Conservation (phyloP, 2,797 vertebrate species). For the Emys orbicularis region DNA sequence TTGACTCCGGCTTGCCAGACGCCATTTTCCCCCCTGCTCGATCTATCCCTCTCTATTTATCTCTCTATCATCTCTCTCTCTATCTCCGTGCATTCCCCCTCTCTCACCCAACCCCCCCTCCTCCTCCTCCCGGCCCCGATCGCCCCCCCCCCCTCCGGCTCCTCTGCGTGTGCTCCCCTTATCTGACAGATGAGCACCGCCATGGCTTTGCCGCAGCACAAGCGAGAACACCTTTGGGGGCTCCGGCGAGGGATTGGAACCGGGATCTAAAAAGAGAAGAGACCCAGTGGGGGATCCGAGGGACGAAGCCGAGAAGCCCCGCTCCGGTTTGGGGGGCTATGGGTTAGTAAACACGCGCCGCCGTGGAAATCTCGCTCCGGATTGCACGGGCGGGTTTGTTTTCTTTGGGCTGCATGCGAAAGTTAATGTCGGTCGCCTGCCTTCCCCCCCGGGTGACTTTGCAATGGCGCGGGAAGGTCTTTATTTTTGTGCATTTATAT, state of each 20-base stretch:
- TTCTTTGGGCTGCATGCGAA: slow-evolving; percentile 63
- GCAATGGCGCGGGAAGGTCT: slow-evolving; percentile 24
- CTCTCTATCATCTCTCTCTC: not conserved
- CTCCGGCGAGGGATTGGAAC: slow-evolving; percentile 65
- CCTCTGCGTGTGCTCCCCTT: slow-evolving; percentile 63
- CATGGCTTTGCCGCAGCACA: slow-evolving; percentile 78
- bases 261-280: slow-evolving; percentile 70
- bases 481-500: not conserved
- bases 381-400: not conserved
- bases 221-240: slow-evolving; percentile 78
- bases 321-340: slow-evolving; percentile 63
- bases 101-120: slow-evolving; percentile 27
- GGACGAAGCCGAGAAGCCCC: slow-evolving; percentile 9
- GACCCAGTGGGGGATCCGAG: not conserved
- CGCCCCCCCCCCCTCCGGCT: slow-evolving; percentile 52
- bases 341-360: slow-evolving; percentile 73
- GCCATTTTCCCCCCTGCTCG: slow-evolving; percentile 80
- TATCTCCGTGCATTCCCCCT: not conserved
- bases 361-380: slow-evolving; percentile 42
- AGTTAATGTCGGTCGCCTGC: slow-evolving; percentile 68
- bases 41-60: slow-evolving; percentile 66
- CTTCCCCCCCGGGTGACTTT: slow-evolving; percentile 16
- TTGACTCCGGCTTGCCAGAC: slow-evolving; percentile 78
- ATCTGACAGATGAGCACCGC: slow-evolving; percentile 80
- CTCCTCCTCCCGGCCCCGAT: slow-evolving; percentile 65